Percentiles rank a stretch among this genome's conserved stretches.
These are phyloP conservation scores for Actenoides lindsayi DNA, from an alignment of 2,113 vertebrate species.

Conservation along the genomic window DNA sequence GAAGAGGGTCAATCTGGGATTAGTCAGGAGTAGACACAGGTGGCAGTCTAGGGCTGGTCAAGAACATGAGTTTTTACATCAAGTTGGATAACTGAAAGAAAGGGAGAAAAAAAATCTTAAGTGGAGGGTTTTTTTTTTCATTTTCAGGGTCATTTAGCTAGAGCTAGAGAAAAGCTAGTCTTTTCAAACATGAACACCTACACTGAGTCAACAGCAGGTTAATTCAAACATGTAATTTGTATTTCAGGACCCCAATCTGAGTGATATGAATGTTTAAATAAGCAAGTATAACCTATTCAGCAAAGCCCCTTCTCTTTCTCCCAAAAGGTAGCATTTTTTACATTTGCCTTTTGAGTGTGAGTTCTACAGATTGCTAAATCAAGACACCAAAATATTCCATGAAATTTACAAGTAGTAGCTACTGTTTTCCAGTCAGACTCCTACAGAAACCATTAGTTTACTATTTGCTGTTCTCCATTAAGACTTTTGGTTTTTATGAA, in stretches of 20 bases:
- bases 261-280: background rate
- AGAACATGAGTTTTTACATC: background rate
- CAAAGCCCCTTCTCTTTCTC: background rate
- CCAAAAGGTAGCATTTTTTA: background rate
- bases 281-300: background rate
- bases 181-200: background rate
- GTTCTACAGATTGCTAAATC: background rate
- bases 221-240: background rate
- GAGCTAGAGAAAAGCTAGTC: background rate
- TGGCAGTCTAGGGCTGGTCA: background rate
- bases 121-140: background rate
- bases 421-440: background rate
- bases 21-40: background rate
- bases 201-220: background rate
- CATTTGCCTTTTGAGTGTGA: background rate
- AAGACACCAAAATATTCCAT: background rate
- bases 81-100: background rate
- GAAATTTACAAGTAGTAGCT: background rate
- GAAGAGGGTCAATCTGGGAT: background rate
- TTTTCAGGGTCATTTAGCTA: background rate
- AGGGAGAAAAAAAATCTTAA: background rate
- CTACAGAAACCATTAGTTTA: background rate
- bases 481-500: background rate
- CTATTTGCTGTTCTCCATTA: background rate
- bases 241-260: background rate